Evolutionary conservation across 2,113 vertebrate genomes (phyloP), one percentile per base, ranked within the genome.

Genomic region (Chiloscyllium plagiosum): DNA sequence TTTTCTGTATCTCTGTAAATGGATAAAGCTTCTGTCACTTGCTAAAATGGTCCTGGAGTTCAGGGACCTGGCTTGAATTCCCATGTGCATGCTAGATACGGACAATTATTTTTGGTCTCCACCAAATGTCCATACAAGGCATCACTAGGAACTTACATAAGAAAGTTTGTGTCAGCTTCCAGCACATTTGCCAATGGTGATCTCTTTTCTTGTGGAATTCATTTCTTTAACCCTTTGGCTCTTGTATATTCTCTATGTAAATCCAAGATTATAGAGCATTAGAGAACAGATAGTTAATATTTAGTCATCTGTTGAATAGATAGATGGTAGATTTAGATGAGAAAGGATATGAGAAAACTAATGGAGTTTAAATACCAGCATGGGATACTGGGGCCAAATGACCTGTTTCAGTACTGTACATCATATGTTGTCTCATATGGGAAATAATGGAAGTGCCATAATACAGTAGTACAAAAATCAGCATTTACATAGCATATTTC

Each of bases 11-110:
- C 80, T 83, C 80, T 83, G 80, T 47, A 83, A 83, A 83, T 20
- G 80, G 80, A 83, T 42, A 42, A 37, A 37, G 1, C 37, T 42
- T 83, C 42, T 47, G 80, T n/a, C 42, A 37, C 80, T 83, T 20
- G 42, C 80, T 83, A 83, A 83, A 83, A 83, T 19, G 20, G 80
- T 83, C 4, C 80, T 47, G 42, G 80, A 19, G 80, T 42, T 83
- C 80, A 37, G 80, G n/a, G 37, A 83, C 80, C 80, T 47, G 80
- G 80, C 78, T 83, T 83, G 37, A 83, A 83, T 83, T 83, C 80
- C 80, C 37, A 47, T 22, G 80, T 47, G 80, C 5, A 20, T 83
- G 80, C 19, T 83, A 20, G 37, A 83, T 83, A 37, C 37, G 13
- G 80, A 42, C 37, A 37, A 83, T 42, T 83, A 83, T 83, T 83